A percentile compares a stretch with the other conserved stretches of the same genome.
Evolutionary conservation across 2,113 vertebrate species (phyloP).

Genomic region (Cromileptes altivelis): DNA sequence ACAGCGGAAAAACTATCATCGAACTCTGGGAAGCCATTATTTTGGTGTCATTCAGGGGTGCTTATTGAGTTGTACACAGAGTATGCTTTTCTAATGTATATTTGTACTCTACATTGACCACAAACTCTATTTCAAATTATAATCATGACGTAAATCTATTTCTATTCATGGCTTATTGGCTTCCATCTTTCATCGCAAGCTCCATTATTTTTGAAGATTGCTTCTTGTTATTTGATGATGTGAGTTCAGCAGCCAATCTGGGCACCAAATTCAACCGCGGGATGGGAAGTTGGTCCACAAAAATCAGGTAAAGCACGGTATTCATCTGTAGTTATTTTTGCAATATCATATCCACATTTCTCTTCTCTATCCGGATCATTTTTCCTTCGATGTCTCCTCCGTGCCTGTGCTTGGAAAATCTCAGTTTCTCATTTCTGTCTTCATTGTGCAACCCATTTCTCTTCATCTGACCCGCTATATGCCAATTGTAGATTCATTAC

Average conservation of each 20-base stretch:
- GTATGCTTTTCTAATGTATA: conserved; percentile 76
- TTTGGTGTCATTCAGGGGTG: conserved; percentile 54
- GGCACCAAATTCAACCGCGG: conserved; percentile 31
- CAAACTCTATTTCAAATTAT: conserved; percentile 70
- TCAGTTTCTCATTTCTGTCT: conserved; percentile 18
- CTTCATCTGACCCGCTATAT: conserved; percentile 3
- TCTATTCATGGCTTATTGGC: conserved; percentile 78
- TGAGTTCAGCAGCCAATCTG: conserved; percentile 51
- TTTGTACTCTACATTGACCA: conserved; percentile 81
- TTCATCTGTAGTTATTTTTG: neutral
- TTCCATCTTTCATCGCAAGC: conserved; percentile 77
- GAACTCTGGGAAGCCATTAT: conserved; percentile 62
- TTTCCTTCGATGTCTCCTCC: conserved; percentile 5
- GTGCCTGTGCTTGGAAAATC: conserved; percentile 6
- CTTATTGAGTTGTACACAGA: conserved; percentile 63
- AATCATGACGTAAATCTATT: conserved; percentile 74
- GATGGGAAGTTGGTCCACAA: conserved; percentile 19
- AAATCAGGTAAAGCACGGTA: conserved; percentile 32
- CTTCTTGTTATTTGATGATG: conserved; percentile 62
- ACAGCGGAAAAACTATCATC: conserved; percentile 55
- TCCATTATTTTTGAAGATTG: conserved; percentile 79
- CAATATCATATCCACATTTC: conserved; percentile 41
- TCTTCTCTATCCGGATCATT: conserved; percentile 1
- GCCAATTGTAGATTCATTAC: neutral
- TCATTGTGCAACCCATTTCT: neutral